Evolutionary conservation across 2,888 invertebrate genomes (phyloP), one percentile per base, ranked within the genome.

Genomic region (Linnaemya tessellans): DNA sequence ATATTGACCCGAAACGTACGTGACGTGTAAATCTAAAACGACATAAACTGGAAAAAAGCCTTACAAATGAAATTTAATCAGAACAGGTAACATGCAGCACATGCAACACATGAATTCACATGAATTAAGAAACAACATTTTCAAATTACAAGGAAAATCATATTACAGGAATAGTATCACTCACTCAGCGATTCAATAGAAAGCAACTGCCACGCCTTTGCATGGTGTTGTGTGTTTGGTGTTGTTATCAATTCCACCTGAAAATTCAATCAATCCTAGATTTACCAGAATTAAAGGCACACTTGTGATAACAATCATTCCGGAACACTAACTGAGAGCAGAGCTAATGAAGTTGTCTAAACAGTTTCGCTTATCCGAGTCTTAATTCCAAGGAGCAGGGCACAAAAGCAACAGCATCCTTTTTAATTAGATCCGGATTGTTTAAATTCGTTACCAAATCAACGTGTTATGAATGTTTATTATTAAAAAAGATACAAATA

Each of bases 361-460:
- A 64, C 71, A 51, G 30, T 71, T 71, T 51, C 49, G 30, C 43
- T 49, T 3, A 58, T 51, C 51, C 60, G 35, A 38, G 22, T 25
- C 30, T 65, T 43, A 43, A 58, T 56, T 46, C 35, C 9, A 35
- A 54, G 51, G 20, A 79, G 41, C 18, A 13, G n/a, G 51, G 46
- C 8, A 46, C 8, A 13, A 8, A 49, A 7, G 38, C 9, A 54
- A 15, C 79, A 85, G 85, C 85, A 85, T 85, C 85, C 82, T 85
- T 79, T 81, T 85, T 85, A 82, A 82, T 82, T 80, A 85, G 85
- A 85, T 85, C 85, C 85, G 85, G 82, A 80, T 75, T 74, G 18
- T 49, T 80, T 67, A 25, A 65, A 80, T 73, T 30, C 25, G 58
- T 65, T 65, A 15, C 41, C 38, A 71, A 58, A 65, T 71, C 71